Evolutionary conservation across 1,140 invertebrate genomes (phyloP), one percentile per base, ranked within the genome.

Genomic region (Helicoverpa armigera): DNA sequence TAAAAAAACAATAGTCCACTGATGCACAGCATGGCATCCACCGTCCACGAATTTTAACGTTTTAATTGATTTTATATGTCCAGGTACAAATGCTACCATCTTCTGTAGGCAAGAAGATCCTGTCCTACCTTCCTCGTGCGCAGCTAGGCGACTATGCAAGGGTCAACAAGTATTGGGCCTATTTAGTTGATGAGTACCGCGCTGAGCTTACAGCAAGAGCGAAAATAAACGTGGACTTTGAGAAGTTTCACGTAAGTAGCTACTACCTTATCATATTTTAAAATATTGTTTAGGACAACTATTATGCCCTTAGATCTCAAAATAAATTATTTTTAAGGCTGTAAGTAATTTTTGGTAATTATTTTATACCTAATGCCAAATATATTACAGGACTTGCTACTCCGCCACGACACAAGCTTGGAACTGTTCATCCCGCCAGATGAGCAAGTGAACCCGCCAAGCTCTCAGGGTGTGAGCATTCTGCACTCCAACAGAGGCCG

Each of bases 101-200:
- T 1, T 67, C 86, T 0, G 83, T 93, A 14, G 89, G 84, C 1
- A 94, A 94, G 69, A 82, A 76, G 16, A 91, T 94, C 29, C 53
- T 94, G 3, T 83, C 85, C 0, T 88, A 87, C 80, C 54, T 94
- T 2, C 88, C 92, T 29, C 56, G 74, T n/a, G 69, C 83, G 2
- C 87, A 91, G 31, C 85, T 92, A 10, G 70, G 50, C 2, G 92
- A 94, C 1, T 92, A 89, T 51, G 87, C 90, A 50, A 82, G 84
- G 12, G 92, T 94, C 1, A 94, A 94, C 50, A 92, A 88, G 50
- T 94, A 94, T 81, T 94, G 93, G 93, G 85, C 90, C 0, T 93
- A 88, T 65, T 79, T 94, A 1, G 84, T 94, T 0, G 93, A 94
- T 0, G 93, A 94, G 31, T 74, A 90, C 0, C 79, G 83, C n/a